A percentile compares a stretch with the other conserved stretches of the same genome.
Conservation (phyloP, 35 echinoderm and acorn worm genomes). For the Apostichopus californicus region DNA sequence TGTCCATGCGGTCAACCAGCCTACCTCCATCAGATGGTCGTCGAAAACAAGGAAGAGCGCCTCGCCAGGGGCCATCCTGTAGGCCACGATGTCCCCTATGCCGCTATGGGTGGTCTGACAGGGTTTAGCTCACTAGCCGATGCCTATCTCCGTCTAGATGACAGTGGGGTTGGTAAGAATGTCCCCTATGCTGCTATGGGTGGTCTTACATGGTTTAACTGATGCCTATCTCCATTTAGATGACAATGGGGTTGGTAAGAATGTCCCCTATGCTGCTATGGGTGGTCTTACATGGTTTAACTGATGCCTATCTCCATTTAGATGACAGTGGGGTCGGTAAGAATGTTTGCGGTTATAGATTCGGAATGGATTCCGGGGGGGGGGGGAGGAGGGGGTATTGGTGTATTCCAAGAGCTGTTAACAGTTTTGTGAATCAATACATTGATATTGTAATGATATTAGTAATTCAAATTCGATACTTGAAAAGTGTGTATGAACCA, state of each 20-base stretch:
- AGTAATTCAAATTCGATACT: too few relatives aligned
- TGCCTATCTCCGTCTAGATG: conserved; percentile 89
- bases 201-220: conserved; percentile 91
- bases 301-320: conserved; percentile 87
- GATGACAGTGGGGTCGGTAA: conserved; percentile 93
- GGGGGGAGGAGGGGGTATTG: neutral
- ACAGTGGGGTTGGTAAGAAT: conserved; percentile 85
- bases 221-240: conserved; percentile 91
- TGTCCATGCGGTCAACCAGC: conserved; percentile 89
- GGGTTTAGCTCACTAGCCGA: conserved; percentile 98
- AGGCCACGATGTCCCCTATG: conserved; percentile 94
- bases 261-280: conserved; percentile 97
- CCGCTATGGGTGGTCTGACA: conserved; percentile 96
- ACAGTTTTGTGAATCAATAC: too few relatives aligned
- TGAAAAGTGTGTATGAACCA: too few relatives aligned
- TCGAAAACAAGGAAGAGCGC: conserved; percentile 92
- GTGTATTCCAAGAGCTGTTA: neutral
- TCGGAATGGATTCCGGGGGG: too few relatives aligned
- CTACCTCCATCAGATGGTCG: conserved; percentile 84
- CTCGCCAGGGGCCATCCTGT: conserved; percentile 90
- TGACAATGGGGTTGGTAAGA: conserved; percentile 92
- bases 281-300: conserved; percentile 97
- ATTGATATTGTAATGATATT: too few relatives aligned
- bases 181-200: conserved; percentile 96
- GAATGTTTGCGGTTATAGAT: neutral